Evolutionary conservation across 2,797 vertebrate species (phyloP).

Genomic region (Lophius americanus): DNA sequence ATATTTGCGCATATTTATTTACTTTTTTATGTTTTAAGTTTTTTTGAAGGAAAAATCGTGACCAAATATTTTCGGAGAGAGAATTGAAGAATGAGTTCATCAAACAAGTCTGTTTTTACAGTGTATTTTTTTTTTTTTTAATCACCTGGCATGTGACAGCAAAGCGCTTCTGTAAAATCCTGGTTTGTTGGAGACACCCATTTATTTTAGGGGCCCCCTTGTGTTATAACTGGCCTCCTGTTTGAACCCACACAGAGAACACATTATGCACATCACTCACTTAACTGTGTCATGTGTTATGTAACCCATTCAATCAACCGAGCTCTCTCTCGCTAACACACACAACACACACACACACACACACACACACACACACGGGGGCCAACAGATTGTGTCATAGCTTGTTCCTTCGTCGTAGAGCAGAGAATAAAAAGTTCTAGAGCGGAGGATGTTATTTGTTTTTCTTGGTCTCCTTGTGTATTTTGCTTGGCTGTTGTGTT

Average conservation of each 20-base stretch:
- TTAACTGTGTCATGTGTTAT: neutral
- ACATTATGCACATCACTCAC: neutral
- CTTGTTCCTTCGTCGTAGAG: neutral
- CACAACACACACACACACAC: conserved; percentile 5
- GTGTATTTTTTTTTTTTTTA: no score
- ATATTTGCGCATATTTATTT: no score
- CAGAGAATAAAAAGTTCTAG: conserved; percentile 11
- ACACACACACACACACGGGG: conserved; percentile 1
- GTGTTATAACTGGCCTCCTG: neutral
- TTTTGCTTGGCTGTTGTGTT: neutral
- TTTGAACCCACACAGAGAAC: neutral
- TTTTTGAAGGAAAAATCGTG: no score
- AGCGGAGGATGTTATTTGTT: conserved; percentile 11
- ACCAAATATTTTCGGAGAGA: no score
- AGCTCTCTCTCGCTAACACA: neutral
- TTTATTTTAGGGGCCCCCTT: neutral
- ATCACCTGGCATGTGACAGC: no score
- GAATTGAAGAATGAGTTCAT: no score
- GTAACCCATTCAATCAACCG: neutral
- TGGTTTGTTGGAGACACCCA: no score
- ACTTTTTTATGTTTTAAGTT: no score
- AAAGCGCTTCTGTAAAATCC: no score
- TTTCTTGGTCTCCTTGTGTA: conserved; percentile 22
- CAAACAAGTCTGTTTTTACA: no score
- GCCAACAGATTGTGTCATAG: conserved; percentile 16